phyloP scores from a whole-genome alignment of 2,888 invertebrate genomes.

The Cenopis cana region DNA sequence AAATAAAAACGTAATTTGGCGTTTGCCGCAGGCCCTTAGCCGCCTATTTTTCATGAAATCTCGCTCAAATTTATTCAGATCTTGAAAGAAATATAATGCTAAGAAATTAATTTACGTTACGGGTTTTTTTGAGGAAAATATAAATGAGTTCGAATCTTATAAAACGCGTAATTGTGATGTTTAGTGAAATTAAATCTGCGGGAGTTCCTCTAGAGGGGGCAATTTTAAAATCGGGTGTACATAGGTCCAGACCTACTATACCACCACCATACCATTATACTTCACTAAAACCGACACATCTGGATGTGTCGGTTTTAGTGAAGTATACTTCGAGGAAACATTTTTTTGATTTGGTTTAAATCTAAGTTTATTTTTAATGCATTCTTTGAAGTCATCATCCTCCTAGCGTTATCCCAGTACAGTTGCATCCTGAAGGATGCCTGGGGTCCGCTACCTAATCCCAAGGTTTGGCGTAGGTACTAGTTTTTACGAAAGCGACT shows the following conservation, averaged over 20 bases:
- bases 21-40: constrained; percentile 73
- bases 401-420: too few relatives aligned
- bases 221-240: constrained; percentile 56
- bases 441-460: too few relatives aligned
- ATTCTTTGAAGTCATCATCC: too few relatives aligned
- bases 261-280: too few relatives aligned
- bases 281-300: too few relatives aligned
- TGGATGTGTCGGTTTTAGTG: background rate
- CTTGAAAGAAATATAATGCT: constrained; percentile 80
- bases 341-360: background rate
- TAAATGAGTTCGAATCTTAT: constrained; percentile 78
- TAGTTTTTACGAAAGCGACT: too few relatives aligned
- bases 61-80: constrained; percentile 80
- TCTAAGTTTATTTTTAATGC: background rate
- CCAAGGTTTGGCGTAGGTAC: too few relatives aligned
- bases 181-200: constrained; percentile 72
- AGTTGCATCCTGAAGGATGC: too few relatives aligned
- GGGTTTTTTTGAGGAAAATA: constrained; percentile 73
- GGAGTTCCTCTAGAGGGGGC: constrained; percentile 57
- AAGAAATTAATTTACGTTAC: constrained; percentile 80
- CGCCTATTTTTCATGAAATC: constrained; percentile 79
- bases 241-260: too few relatives aligned
- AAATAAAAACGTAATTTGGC: constrained; percentile 82
- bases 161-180: constrained; percentile 77
- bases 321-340: background rate